Base-by-base conservation (phyloP, 2,888 invertebrate genomes). In the Hirudinaria manillensis region DNA sequence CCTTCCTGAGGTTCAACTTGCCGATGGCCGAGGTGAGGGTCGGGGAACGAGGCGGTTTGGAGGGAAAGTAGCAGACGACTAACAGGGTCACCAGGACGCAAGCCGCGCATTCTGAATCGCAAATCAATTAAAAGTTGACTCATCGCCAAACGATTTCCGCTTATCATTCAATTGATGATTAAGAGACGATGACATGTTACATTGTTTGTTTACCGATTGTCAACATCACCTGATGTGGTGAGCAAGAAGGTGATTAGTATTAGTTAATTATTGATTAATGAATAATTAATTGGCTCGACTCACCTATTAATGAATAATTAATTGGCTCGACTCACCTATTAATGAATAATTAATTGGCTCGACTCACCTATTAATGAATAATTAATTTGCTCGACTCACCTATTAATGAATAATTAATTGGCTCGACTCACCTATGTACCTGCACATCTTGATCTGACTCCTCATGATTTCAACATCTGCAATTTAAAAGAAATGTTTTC, bases 11-110 rank as follows among this genome's bases (percentile, higher is more conserved):
- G 51, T 76, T 61, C 29, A 79, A 66, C 36, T 79, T 77, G 16
- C 75, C 77, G 51, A 77, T 70, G 19, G 79, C 77, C 36, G 80
- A 78, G 13, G 80, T 77, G 21, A 80, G 66, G 61, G 79, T 80
- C 29, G 80, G 80, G 7, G 79, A 76, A 10, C 53, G 45, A 3
- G 77, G 75, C 2, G 80, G 80, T 34, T 74, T 76, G 29, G 78
- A 66, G 3, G 80, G 80, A 65, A 80, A 80, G 73, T 80, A 80
- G 13, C 74, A 34, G 13, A 78, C 27, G n/a, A 78, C 61, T 21
- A 74, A 34, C 13, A 80, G 24, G n/a, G 79, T 45, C 2, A 80
- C 13, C 4, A 76, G 16, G n/a, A 45, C 75, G 51, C 75, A 70
- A 16, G 77, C 13, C 3, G 70, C 76, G 61, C 77, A 77, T 65